Evolutionary conservation across 2,113 vertebrate genomes (phyloP), one percentile per base, ranked within the genome.

Genomic region (Periophthalmodon schlosseri): DNA sequence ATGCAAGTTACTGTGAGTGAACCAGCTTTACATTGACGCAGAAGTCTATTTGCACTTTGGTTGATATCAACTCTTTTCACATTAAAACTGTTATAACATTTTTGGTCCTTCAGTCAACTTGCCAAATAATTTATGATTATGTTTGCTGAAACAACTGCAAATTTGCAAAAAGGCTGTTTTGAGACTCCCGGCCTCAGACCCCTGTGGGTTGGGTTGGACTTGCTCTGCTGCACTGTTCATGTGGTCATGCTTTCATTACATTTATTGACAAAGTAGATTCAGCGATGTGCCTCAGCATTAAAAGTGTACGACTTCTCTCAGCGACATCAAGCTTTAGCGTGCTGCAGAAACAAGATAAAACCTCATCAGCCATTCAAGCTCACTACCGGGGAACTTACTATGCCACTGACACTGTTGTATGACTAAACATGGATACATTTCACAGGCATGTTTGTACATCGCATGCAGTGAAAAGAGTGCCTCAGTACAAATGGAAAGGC

Each of bases 271-370:
- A 79, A 82, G 72, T 74, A 74, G 78, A 88, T 75, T 86, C 80
- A 78, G 86, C 84, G 77, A 79, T 24, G 86, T 91, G 91, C 89
- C 87, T 92, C 91, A 90, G 89, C 85, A 88, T 87, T 86, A 81
- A 78, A 65, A 86, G 83, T 75, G 70, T 54, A 79, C 75, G 52
- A 74, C 74, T 34, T 77, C 84, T 76, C 39, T 70, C 67, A 66
- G 71, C 73, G 74, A 80, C 82, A 78, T 85, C 75, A 21, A 75
- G 88, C 85, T 89, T 87, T 74, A 12, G 88, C 84, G 89, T 91
- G 91, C 86, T 83, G 80, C 86, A 73, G 75, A 87, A 89, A 92
- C 87, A 69, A 86, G 78, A 80, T 78, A 80, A 60, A 60, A 89
- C 89, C 88, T 89, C 86, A 79, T 87, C 80, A 82, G 80, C 68